Evolutionary conservation across 1,140 invertebrate species (phyloP).

Genomic region (Calliphora vicina): DNA sequence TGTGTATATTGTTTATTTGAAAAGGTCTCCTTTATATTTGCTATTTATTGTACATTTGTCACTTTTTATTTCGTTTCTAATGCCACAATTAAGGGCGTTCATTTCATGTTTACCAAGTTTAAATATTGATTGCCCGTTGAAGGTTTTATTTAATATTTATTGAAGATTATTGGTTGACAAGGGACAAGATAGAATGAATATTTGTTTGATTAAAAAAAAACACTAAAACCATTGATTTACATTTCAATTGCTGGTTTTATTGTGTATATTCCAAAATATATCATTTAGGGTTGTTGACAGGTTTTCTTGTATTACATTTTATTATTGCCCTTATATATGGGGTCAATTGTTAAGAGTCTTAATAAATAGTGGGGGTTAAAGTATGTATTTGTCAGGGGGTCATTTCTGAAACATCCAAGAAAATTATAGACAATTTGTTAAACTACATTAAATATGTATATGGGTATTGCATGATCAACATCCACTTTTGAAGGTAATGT

Average conservation of each 20-base stretch:
- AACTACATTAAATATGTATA: no score
- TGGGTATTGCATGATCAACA: no score
- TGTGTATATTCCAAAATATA: not conserved
- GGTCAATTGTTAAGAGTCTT: not conserved
- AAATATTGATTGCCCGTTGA: not conserved
- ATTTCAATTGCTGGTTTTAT: not conserved
- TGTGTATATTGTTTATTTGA: not conserved
- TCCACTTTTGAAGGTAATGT: no score
- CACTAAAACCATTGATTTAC: slow-evolving; percentile 10
- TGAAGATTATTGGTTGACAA: not conserved
- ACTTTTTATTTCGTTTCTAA: not conserved
- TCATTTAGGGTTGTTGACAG: not conserved
- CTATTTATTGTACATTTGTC: not conserved
- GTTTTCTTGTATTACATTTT: not conserved
- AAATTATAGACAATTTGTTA: no score
- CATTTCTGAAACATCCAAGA: not conserved
- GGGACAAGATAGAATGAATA: not conserved
- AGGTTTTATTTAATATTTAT: not conserved
- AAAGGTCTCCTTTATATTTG: not conserved
- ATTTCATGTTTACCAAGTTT: not conserved
- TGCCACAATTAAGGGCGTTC: not conserved
- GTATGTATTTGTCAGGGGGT: not conserved
- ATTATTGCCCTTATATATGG: not conserved
- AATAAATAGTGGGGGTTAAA: not conserved
- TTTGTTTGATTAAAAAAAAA: not conserved